These are phyloP conservation scores for western clawed frog (Xenopus tropicalis) DNA, from an alignment of 2,113 vertebrate genomes.

Conservation along the genomic window DNA sequence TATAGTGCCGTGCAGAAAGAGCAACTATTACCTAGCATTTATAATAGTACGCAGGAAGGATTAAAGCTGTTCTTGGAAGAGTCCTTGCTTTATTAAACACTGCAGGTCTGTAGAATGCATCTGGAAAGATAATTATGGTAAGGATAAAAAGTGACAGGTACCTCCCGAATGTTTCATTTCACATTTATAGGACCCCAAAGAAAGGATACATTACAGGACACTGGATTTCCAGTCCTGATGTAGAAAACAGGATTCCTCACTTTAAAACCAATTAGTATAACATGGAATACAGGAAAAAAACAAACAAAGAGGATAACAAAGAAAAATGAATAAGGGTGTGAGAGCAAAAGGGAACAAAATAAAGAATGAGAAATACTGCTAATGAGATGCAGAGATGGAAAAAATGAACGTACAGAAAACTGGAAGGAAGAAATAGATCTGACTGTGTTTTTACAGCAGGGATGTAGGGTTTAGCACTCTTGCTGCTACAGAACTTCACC, in stretches of 20 bases:
- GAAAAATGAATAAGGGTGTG: background rate
- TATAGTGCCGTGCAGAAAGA: background rate
- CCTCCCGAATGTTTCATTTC: slow-evolving; percentile 15
- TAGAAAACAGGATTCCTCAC: slow-evolving; percentile 15
- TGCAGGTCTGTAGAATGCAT: slow-evolving; percentile 16
- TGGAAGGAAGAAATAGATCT: too few relatives aligned
- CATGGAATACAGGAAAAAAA: background rate
- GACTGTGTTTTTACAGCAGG: too few relatives aligned
- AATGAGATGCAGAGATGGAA: background rate
- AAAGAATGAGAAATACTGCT: background rate
- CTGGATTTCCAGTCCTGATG: slow-evolving; percentile 11
- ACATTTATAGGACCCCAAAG: slow-evolving; percentile 26
- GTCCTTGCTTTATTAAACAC: background rate
- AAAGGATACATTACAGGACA: slow-evolving; percentile 31
- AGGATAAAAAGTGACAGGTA: slow-evolving; percentile 5
- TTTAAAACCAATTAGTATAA: slow-evolving; percentile 8
- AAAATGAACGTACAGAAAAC: too few relatives aligned
- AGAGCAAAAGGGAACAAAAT: background rate
- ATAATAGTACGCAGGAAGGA: slow-evolving; percentile 18
- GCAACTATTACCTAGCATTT: slow-evolving; percentile 10
- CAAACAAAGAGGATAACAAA: background rate
- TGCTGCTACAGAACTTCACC: too few relatives aligned
- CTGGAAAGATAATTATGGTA: slow-evolving; percentile 16
- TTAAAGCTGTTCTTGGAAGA: slow-evolving; percentile 34
- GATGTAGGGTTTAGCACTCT: too few relatives aligned